These are phyloP conservation scores for Volucella inanis DNA, from an alignment of 2,888 invertebrate genomes.

Conservation along the genomic window DNA sequence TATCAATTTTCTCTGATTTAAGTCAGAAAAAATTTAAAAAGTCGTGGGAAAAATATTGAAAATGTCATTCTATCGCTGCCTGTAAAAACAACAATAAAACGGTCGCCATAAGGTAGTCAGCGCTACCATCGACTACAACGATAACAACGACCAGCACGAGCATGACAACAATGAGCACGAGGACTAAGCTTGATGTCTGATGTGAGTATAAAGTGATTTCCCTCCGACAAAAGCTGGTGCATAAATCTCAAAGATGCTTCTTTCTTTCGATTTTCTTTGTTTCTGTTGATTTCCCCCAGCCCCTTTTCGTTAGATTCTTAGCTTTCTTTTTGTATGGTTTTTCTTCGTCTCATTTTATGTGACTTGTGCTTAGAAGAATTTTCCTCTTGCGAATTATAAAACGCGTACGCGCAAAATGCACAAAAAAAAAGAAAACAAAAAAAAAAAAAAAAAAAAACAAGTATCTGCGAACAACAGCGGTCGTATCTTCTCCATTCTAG, in stretches of 20 bases:
- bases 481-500: conserved; percentile 23
- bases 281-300: neutral
- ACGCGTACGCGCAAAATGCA: conserved; percentile 43
- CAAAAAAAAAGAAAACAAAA: too few relatives aligned
- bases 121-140: neutral
- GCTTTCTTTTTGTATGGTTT: conserved; percentile 2
- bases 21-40: too few relatives aligned
- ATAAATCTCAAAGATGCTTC: conserved; percentile 56
- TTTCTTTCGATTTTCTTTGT: neutral
- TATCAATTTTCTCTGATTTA: too few relatives aligned
- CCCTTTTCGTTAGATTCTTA: neutral
- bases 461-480: conserved; percentile 14
- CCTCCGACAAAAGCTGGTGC: conserved; percentile 23
- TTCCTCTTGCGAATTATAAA: conserved; percentile 66
- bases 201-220: conserved; percentile 43
- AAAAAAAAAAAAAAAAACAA: neutral
- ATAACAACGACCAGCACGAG: neutral
- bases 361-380: conserved; percentile 50
- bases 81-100: too few relatives aligned
- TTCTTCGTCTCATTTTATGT: conserved; percentile 18
- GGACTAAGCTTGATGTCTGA: conserved; percentile 33
- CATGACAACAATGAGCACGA: neutral
- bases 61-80: too few relatives aligned
- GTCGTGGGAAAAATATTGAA: too few relatives aligned
- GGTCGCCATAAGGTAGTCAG: too few relatives aligned